Conservation (phyloP, 2,113 vertebrate genomes). For the Uria aalge region DNA sequence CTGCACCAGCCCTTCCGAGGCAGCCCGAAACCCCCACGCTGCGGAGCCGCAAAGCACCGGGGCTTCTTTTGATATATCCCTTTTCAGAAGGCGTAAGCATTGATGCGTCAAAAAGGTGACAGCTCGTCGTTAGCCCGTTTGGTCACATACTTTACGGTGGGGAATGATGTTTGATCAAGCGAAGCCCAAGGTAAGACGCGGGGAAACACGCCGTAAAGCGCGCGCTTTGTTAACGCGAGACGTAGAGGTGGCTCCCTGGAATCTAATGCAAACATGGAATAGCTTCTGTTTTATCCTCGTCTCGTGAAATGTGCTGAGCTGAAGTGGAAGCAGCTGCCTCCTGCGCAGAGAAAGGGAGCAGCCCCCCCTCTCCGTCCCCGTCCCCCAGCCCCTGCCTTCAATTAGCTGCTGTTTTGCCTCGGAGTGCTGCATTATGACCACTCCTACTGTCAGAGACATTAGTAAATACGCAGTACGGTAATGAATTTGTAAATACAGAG, state of each 20-base stretch:
- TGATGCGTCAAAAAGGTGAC: neutral
- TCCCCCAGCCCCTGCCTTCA: constrained; percentile 65
- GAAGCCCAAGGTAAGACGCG: neutral
- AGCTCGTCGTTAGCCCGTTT: neutral
- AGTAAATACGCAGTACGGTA: neutral
- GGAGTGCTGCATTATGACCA: constrained; percentile 74
- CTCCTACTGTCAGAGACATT: constrained; percentile 68
- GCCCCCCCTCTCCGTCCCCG: neutral
- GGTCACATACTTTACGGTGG: neutral
- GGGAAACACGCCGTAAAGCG: neutral
- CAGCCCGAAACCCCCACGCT: neutral
- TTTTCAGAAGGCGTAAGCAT: neutral
- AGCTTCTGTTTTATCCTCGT: constrained; percentile 45
- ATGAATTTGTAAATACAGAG: constrained; percentile 43
- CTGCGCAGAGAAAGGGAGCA: constrained; percentile 56
- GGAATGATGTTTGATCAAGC: neutral
- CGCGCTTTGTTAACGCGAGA: neutral
- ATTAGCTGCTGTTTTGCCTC: constrained; percentile 76
- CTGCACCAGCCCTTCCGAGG: neutral
- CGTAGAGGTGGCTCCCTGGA: neutral
- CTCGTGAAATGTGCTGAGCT: constrained; percentile 69
- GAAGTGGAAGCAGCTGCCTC: constrained; percentile 84
- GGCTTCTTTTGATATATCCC: neutral
- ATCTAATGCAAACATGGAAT: neutral
- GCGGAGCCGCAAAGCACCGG: neutral